Conservation (phyloP, 2,113 vertebrate species). For the Rallus limicola region DNA sequence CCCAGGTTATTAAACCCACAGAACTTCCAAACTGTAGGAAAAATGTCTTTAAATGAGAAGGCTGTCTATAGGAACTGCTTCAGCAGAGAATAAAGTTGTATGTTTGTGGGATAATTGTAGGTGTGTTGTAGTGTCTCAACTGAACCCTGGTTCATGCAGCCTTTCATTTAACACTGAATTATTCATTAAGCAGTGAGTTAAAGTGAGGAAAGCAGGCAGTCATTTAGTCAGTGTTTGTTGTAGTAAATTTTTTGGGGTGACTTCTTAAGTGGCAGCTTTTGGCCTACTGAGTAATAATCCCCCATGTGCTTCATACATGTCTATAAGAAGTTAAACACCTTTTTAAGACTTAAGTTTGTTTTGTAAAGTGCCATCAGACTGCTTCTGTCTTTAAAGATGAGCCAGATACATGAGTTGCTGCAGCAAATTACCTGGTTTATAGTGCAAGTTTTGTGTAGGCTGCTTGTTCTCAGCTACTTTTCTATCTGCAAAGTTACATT, state of each 20-base stretch:
- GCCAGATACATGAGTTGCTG: not conserved
- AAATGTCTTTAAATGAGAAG: not conserved
- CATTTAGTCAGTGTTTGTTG: not conserved
- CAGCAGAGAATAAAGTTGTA: not conserved
- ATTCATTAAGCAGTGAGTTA: constrained; percentile 17
- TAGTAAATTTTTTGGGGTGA: not conserved
- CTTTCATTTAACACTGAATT: constrained; percentile 24
- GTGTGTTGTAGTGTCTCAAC: not conserved
- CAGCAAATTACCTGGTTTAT: not conserved
- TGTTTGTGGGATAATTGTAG: not conserved
- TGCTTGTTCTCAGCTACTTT: not conserved
- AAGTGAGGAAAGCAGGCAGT: not conserved
- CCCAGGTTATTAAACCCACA: not conserved
- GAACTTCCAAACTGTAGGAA: not conserved
- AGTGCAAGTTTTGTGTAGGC: not conserved
- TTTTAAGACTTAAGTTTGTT: not conserved
- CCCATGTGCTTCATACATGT: not conserved
- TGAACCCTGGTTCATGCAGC: not conserved
- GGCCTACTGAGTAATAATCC: not conserved
- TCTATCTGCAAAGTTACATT: not conserved
- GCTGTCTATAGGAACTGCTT: not conserved
- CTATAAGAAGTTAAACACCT: not conserved
- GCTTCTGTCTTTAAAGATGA: not conserved
- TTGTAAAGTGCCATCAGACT: not conserved
- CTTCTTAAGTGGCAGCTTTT: not conserved